Evolutionary conservation across 2,888 invertebrate genomes (phyloP).

Genomic region (Cheilosia vernalis): DNA sequence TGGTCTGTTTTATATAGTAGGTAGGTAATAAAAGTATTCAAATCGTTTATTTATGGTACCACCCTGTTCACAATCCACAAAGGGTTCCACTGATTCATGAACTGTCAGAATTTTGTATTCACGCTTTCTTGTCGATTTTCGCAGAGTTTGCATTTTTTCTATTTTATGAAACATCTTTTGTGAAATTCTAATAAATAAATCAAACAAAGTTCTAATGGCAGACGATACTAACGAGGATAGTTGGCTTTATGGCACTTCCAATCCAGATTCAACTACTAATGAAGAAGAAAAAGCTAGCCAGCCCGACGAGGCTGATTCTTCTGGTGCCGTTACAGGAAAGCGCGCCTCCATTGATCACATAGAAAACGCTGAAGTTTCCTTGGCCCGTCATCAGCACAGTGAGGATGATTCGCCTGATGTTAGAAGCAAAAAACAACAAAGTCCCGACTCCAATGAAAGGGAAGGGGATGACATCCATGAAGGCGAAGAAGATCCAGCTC

Average conservation of each 20-base stretch:
- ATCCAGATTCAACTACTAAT: constrained; percentile 83
- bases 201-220: constrained; percentile 83
- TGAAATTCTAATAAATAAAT: constrained; percentile 43
- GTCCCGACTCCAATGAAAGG: constrained; percentile 76
- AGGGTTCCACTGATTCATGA: constrained; percentile 28
- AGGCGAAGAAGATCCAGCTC: constrained; percentile 80
- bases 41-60: neutral
- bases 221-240: constrained; percentile 91
- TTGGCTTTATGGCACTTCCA: constrained; percentile 93
- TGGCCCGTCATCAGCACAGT: constrained; percentile 74
- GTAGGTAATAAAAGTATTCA: too few species aligned
- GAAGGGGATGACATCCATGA: constrained; percentile 71
- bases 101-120: constrained; percentile 61
- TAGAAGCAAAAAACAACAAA: constrained; percentile 72
- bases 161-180: constrained; percentile 16
- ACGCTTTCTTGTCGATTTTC: constrained; percentile 61
- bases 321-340: constrained; percentile 78
- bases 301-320: constrained; percentile 78
- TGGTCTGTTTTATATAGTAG: too few species aligned
- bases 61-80: constrained; percentile 26
- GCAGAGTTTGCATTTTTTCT: constrained; percentile 35
- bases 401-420: constrained; percentile 76
- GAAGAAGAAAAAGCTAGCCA: constrained; percentile 76
- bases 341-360: constrained; percentile 73
- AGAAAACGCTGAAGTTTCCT: constrained; percentile 75